Evolutionary conservation across 2,797 vertebrate species (phyloP), one percentile per base, ranked within the genome.

Genomic region (Gorsachius magnificus): DNA sequence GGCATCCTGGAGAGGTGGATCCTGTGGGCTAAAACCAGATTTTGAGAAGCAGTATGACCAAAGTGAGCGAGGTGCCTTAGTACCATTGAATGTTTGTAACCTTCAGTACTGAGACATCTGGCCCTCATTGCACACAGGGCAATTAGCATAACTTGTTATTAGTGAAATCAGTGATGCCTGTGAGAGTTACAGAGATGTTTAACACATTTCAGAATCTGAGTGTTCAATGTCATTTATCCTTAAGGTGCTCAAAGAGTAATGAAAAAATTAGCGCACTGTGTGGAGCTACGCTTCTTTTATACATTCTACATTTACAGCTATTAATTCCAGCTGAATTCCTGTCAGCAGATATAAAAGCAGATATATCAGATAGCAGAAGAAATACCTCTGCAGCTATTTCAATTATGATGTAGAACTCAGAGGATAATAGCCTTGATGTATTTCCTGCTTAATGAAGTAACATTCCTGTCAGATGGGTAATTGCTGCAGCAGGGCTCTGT

Each of bases 321-420:
- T 96, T 97, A 93, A 91, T 96, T 96, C 65, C 83, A 90, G 78
- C 54, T 79, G 89, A 94, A 94, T 71, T 95, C 83, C 76, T 95
- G 80, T 95, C 87, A 89, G 68, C 91, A 94, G 87, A 89, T 93
- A 83, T 90, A 91, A 94, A 91, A 91, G 68, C 70, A 95, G 81
- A 94, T 95, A 76, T 81, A 90, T 94, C 85, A 93, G 75, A 82
- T 33, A 94, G 72, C 65, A 74, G 87, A 90, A 95, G 63, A 79
- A 72, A 93, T 76, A 87, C 48, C 63, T 92, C 84, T 94, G 77
- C 75, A 95, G 76, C 75, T 93, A 87, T 90, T 93, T 91, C 72
- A 95, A 26, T 95, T 94, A 93, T 87, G 91, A 93, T 93, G 69
- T 71, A 87, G 95, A 94, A 89, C 77, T 90, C 13, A 0, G 51